phyloP scores from a whole-genome alignment of 2,797 vertebrate species.

The Argya squamiceps region DNA sequence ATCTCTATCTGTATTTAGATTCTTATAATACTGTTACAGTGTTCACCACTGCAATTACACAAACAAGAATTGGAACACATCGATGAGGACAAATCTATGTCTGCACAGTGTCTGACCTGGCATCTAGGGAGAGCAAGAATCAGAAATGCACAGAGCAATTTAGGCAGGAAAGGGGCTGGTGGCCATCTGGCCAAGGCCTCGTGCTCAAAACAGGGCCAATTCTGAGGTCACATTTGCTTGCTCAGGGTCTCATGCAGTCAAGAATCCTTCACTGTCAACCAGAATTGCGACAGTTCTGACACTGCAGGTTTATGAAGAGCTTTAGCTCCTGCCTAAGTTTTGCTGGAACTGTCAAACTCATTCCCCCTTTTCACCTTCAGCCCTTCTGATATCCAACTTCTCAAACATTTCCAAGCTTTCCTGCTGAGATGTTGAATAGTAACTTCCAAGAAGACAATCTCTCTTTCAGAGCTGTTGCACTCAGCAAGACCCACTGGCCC shows the following conservation, averaged over 20 bases:
- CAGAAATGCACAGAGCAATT: neutral
- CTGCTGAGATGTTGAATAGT: neutral
- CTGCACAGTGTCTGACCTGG: neutral
- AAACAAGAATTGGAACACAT: neutral
- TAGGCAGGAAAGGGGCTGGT: neutral
- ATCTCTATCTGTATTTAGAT: neutral
- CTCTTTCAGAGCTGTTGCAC: neutral
- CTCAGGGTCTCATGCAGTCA: neutral
- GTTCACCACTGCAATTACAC: neutral
- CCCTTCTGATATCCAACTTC: neutral
- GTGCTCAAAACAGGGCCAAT: neutral
- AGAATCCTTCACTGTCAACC: neutral
- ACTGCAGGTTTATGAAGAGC: neutral
- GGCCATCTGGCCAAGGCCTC: neutral
- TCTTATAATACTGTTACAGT: neutral
- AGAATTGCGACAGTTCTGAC: neutral
- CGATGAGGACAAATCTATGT: accelerated
- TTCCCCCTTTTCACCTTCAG: neutral
- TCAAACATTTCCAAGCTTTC: neutral
- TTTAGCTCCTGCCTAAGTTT: neutral
- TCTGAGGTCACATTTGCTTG: neutral
- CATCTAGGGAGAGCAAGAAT: neutral
- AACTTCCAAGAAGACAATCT: neutral
- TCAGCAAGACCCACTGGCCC: neutral
- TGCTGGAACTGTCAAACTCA: neutral